A percentile compares a stretch with the other conserved stretches of the same genome.
phyloP scores from a whole-genome alignment of 92 coral and sea anemone genomes.

The Heliopora coerulea region DNA sequence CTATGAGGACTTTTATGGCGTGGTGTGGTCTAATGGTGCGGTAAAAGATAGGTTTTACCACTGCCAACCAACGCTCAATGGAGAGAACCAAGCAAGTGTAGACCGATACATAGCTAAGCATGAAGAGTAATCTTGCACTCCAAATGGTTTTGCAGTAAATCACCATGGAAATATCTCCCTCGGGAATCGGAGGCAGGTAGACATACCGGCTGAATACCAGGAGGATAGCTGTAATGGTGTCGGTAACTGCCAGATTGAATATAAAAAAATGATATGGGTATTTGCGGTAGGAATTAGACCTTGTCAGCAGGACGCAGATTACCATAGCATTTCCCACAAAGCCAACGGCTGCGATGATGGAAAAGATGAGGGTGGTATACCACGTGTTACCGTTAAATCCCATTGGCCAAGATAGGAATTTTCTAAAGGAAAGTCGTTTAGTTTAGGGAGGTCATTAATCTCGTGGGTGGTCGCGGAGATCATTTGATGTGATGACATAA shows the following conservation, averaged over 20 bases:
- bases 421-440: too few relatives aligned
- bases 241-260: background rate
- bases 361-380: background rate
- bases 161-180: background rate
- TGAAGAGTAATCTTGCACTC: background rate
- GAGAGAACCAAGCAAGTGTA: constrained; percentile 2
- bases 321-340: constrained; percentile 9
- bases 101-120: background rate
- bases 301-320: background rate
- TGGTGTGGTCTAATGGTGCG: background rate
- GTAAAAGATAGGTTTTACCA: background rate
- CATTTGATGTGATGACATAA: too few relatives aligned
- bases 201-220: background rate
- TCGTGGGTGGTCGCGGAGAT: too few relatives aligned
- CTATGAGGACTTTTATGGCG: background rate
- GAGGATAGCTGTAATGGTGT: background rate
- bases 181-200: constrained; percentile 2
- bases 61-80: constrained; percentile 14
- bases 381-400: too few relatives aligned
- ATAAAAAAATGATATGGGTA: background rate
- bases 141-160: background rate
- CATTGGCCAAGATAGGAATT: too few relatives aligned
- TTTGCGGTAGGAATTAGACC: too few relatives aligned
- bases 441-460: too few relatives aligned
- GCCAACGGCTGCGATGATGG: constrained; percentile 4